Percentiles rank a stretch among this genome's conserved stretches.
These are phyloP conservation scores for Temnothorax curvispinosus DNA, from an alignment of 1,140 invertebrate species.

Conservation along the genomic window DNA sequence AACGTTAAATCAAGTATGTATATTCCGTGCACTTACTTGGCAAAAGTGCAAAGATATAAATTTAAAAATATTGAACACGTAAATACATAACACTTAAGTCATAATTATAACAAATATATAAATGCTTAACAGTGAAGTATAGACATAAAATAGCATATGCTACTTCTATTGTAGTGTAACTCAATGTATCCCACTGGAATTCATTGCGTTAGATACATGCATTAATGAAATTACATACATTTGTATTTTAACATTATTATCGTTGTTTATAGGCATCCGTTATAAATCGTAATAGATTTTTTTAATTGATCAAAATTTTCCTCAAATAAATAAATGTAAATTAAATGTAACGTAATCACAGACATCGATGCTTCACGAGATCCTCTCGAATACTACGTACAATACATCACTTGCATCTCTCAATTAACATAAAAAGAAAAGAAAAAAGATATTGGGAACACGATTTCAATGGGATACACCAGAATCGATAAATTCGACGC, in stretches of 20 bases:
- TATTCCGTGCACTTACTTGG: conserved; percentile 10
- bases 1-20: conserved; percentile 43
- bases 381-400: conserved; percentile 33
- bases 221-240: conserved; percentile 28
- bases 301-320: conserved; percentile 36
- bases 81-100: conserved; percentile 38
- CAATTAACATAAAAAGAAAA: not conserved
- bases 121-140: conserved; percentile 52
- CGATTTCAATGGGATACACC: conserved; percentile 58
- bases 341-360: conserved; percentile 56
- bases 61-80: conserved; percentile 43
- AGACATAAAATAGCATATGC: conserved; percentile 61
- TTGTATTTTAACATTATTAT: conserved; percentile 21
- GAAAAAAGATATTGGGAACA: not conserved
- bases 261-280: conserved; percentile 14
- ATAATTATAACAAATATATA: conserved; percentile 43
- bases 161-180: conserved; percentile 50
- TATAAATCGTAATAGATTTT: conserved; percentile 26
- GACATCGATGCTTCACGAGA: conserved; percentile 47
- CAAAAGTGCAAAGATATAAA: conserved; percentile 46
- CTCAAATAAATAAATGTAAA: conserved; percentile 52
- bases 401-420: conserved; percentile 25
- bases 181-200: conserved; percentile 63
- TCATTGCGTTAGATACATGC: conserved; percentile 31
- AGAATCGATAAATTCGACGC: conserved; percentile 13